Percentiles rank a stretch among this genome's conserved stretches.
These are phyloP conservation scores for Takifugu rubripes DNA, from an alignment of 2,797 vertebrate species.

Conservation along the genomic window DNA sequence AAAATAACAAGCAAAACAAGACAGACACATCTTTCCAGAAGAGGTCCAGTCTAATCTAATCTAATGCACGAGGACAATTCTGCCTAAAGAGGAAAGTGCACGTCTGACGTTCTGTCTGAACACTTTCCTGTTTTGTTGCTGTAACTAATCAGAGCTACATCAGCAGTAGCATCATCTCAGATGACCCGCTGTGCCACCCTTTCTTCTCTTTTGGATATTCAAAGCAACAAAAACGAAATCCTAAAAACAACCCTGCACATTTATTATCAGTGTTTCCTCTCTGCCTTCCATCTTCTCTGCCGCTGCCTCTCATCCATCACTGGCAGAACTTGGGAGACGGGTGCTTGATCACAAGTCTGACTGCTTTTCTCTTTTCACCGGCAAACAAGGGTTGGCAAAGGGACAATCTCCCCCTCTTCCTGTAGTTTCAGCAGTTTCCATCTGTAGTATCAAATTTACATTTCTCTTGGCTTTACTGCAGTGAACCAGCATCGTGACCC, in stretches of 20 bases:
- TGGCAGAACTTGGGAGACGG: conserved; percentile 58
- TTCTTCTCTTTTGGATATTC: neutral
- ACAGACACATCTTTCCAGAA: too few species aligned
- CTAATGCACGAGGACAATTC: too few species aligned
- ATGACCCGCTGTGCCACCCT: neutral
- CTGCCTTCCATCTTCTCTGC: conserved; percentile 31
- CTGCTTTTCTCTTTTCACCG: conserved; percentile 60
- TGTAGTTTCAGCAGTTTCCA: neutral
- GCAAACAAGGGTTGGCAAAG: conserved; percentile 39
- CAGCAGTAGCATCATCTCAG: neutral
- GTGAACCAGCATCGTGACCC: conserved; percentile 4
- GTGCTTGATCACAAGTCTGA: conserved; percentile 70
- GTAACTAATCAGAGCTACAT: neutral
- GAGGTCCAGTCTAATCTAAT: too few species aligned
- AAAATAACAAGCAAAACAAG: too few species aligned
- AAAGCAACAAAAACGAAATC: conserved; percentile 6
- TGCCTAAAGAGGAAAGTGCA: too few species aligned
- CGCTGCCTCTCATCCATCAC: conserved; percentile 67
- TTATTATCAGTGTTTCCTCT: conserved; percentile 34
- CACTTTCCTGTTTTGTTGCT: too few species aligned
- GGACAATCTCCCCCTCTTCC: conserved; percentile 19
- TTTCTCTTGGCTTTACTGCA: conserved; percentile 11
- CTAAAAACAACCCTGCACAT: conserved; percentile 44
- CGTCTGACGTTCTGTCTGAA: too few species aligned
- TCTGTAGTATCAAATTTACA: conserved; percentile 1